Base-by-base conservation (phyloP, 1,140 invertebrate species). In the Caerostris extrusa region DNA sequence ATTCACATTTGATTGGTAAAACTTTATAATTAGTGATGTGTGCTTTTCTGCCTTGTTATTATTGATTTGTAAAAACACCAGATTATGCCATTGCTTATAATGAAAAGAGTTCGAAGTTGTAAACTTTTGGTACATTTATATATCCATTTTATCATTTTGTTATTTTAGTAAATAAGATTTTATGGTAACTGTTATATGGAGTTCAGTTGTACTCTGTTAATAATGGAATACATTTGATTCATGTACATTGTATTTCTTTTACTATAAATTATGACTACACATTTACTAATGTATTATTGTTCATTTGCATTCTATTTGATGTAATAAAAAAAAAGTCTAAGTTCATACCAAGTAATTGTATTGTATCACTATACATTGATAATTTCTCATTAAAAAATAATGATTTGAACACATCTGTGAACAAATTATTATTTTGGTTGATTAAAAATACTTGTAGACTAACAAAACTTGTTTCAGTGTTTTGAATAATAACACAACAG, bases 1-100 rank as follows among this genome's bases (percentile, higher is more conserved):
- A 81, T 81, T 61, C 58, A 17, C 60, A 81, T 61, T 19, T 91
- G 7, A 81, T 91, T 81, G 57, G 82, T 14, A 50, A 14, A 81
- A 50, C 14, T 50, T 57, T 2, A 87, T 83, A n/a, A 58, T 34
- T 50, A 50, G 19, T 77, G 12, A 77, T 10, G 50, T 50, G 69
- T 77, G 7, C 8, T 50, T 53, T 50, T 77, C 71, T 77, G 50
- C 12, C 8, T 77, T 77, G 71, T 53, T 77, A 12, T 77, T 64
- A 4, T 14, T 14, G 3, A 64, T 64, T 64, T 14, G 61, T 64
- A 14, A 14, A 14, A 14, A 64, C 17, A 5, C 12, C 10, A 64
- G 1, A 64, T 64, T 64, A 64, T 64, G 10, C 2, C 8, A 53
- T 50, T 77, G 71, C 7, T 77, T 77, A 50, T 53, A 77, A 12